Percentiles rank a stretch among this genome's conserved stretches.
phyloP scores from a whole-genome alignment of 2,888 invertebrate genomes.

The Lapara coniferarum region DNA sequence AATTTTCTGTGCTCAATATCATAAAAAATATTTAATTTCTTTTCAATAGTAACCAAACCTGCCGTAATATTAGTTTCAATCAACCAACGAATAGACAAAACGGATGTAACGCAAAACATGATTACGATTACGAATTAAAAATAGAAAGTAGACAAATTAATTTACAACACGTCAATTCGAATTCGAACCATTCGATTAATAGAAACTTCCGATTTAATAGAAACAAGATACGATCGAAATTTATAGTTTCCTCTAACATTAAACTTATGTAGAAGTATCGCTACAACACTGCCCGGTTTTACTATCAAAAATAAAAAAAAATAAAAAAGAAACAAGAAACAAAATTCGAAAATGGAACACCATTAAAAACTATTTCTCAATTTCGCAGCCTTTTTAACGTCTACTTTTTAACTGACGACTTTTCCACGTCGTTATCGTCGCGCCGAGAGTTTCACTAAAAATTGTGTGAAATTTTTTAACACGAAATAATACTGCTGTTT shows the following conservation, averaged over 20 bases:
- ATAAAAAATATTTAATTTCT: no score
- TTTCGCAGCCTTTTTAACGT: conserved; percentile 2
- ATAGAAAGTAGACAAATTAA: conserved; percentile 13
- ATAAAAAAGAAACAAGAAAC: neutral
- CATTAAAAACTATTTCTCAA: conserved; percentile 19
- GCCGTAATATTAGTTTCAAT: neutral
- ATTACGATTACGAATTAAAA: conserved; percentile 12
- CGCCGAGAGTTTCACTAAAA: neutral
- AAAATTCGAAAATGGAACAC: neutral
- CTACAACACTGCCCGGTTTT: neutral
- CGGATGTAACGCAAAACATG: neutral
- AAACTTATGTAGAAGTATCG: neutral
- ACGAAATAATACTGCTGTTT: neutral
- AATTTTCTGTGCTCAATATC: no score
- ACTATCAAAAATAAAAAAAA: neutral
- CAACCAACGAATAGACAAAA: neutral
- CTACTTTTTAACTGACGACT: conserved; percentile 4
- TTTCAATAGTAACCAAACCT: no score
- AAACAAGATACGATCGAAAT: neutral
- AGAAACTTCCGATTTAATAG: conserved; percentile 1
- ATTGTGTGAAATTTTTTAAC: conserved; percentile 1
- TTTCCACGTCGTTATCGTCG: conserved; percentile 5
- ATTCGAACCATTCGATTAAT: neutral
- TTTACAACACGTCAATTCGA: neutral
- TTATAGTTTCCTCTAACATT: conserved; percentile 14